Conservation (phyloP, 2,113 vertebrate species). For the Caranx ignobilis region DNA sequence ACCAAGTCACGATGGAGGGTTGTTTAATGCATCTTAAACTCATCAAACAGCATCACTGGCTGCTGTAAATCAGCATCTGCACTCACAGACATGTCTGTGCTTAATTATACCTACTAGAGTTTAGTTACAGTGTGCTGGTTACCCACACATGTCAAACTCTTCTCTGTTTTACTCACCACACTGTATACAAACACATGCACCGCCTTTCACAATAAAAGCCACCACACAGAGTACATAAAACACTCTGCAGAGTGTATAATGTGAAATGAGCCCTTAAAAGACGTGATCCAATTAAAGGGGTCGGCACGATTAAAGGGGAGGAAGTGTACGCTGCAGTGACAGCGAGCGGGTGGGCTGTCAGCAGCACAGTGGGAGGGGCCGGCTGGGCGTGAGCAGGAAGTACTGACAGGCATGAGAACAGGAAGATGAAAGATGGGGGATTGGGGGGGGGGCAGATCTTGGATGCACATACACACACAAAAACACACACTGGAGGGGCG, state of each 20-base stretch:
- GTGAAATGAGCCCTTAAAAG: slow-evolving; percentile 5
- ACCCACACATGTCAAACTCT: slow-evolving; percentile 32
- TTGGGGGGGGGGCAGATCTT: slow-evolving; percentile 9
- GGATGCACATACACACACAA: slow-evolving; percentile 20
- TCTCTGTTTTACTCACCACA: not conserved
- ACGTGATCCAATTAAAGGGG: slow-evolving; percentile 45
- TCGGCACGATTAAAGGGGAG: slow-evolving; percentile 34
- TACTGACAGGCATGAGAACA: slow-evolving; percentile 68
- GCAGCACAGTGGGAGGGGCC: slow-evolving; percentile 46
- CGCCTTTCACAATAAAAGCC: slow-evolving; percentile 40
- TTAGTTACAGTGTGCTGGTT: not conserved
- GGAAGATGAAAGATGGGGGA: slow-evolving; percentile 64
- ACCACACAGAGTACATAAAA: slow-evolving; percentile 16
- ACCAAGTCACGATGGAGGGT: not conserved
- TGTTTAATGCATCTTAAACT: not conserved
- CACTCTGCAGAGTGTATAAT: not conserved
- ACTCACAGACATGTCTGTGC: slow-evolving; percentile 1
- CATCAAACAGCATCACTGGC: not conserved
- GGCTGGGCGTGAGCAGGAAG: slow-evolving; percentile 57
- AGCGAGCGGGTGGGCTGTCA: slow-evolving; percentile 42
- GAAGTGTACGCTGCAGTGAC: slow-evolving; percentile 33
- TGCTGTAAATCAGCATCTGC: not conserved
- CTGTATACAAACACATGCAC: slow-evolving; percentile 20
- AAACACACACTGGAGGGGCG: not conserved
- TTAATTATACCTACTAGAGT: slow-evolving; percentile 30